phyloP scores from a whole-genome alignment of 2,113 vertebrate genomes.

The Tachysurus vachellii region DNA sequence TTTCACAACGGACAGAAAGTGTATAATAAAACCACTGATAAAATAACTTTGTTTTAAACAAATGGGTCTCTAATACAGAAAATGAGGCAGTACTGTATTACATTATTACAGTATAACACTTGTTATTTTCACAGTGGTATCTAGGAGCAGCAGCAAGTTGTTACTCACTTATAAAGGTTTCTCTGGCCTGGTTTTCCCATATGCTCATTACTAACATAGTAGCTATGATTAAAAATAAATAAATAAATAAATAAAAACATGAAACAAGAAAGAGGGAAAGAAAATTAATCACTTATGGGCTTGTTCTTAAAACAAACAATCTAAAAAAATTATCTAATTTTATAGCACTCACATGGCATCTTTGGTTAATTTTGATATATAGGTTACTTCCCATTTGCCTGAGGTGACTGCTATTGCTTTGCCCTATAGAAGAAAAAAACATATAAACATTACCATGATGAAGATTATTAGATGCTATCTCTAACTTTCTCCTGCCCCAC shows the following conservation, averaged over 20 bases:
- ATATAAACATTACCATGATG: conserved; percentile 7
- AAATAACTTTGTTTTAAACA: not conserved
- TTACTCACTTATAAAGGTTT: conserved; percentile 91
- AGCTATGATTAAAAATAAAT: conserved; percentile 72
- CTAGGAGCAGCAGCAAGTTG: not conserved
- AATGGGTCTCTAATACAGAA: not conserved
- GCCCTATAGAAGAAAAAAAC: conserved; percentile 70
- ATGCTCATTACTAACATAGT: conserved; percentile 91
- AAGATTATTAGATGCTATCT: conserved; percentile 7
- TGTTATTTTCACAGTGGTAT: not conserved
- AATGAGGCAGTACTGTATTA: not conserved
- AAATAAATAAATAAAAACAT: not conserved
- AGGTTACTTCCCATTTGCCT: conserved; percentile 94
- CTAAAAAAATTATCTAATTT: conserved; percentile 7
- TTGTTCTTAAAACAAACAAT: not conserved
- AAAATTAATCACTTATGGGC: not conserved
- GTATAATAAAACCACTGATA: not conserved
- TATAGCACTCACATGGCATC: conserved; percentile 82
- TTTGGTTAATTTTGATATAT: conserved; percentile 89
- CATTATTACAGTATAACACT: not conserved
- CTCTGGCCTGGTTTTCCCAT: conserved; percentile 79
- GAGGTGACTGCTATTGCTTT: conserved; percentile 84
- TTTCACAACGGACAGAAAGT: not conserved
- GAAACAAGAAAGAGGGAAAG: not conserved
- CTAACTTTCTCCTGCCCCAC: conserved; percentile 10